These are phyloP conservation scores for Rhabditophanes sp. DNA, from an alignment of 2,888 invertebrate genomes.

Conservation along the genomic window DNA sequence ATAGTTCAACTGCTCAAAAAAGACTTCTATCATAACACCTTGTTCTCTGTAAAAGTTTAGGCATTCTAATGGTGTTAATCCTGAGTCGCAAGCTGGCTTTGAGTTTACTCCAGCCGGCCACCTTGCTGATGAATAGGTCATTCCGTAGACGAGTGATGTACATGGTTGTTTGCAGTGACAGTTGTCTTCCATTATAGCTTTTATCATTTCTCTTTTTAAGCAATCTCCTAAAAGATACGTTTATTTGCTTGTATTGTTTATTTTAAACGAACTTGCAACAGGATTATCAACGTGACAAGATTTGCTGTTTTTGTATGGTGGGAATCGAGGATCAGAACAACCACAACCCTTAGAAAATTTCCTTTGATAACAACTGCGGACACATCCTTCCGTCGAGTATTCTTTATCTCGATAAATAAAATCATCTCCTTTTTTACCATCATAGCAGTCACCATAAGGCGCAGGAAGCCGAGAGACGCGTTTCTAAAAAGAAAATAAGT, in stretches of 20 bases:
- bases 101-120: slow-evolving; percentile 22
- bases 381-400: slow-evolving; percentile 31
- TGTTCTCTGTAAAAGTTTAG: slow-evolving; percentile 26
- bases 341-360: slow-evolving; percentile 26
- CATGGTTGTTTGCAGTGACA: slow-evolving; percentile 38
- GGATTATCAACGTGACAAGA: slow-evolving; percentile 37
- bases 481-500: slow-evolving; percentile 15
- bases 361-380: slow-evolving; percentile 30
- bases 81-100: slow-evolving; percentile 25
- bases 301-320: slow-evolving; percentile 17
- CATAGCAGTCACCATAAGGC: slow-evolving; percentile 40
- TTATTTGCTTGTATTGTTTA: too few species aligned
- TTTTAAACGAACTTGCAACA: slow-evolving; percentile 14
- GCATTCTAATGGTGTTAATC: slow-evolving; percentile 24
- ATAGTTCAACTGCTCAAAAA: slow-evolving; percentile 40
- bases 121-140: slow-evolving; percentile 20
- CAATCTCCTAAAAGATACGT: slow-evolving; percentile 23
- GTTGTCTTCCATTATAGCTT: slow-evolving; percentile 19
- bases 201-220: slow-evolving; percentile 21
- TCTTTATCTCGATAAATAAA: slow-evolving; percentile 33
- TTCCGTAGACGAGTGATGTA: slow-evolving; percentile 6
- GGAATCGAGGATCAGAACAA: slow-evolving; percentile 42
- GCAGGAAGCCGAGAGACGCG: slow-evolving; percentile 34
- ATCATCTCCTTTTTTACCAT: slow-evolving; percentile 29
- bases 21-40: slow-evolving; percentile 33